phyloP scores from a whole-genome alignment of 2,888 invertebrate genomes.

The Apoderus coryli region DNA sequence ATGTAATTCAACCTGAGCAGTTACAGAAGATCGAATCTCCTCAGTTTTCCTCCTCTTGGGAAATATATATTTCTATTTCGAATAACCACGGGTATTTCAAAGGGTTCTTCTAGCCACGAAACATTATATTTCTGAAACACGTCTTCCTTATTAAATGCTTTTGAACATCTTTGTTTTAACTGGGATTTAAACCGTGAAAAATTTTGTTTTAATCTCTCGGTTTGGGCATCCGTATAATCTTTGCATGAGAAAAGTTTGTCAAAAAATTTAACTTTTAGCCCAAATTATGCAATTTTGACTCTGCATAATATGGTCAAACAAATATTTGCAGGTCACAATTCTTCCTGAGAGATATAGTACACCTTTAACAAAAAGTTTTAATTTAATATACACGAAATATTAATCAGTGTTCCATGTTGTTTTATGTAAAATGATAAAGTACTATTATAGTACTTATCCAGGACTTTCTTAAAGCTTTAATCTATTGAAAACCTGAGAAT shows the following conservation, averaged over 20 bases:
- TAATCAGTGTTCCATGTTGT: too few relatives aligned
- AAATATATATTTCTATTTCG: conserved; percentile 8
- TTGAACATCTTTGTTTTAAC: too few relatives aligned
- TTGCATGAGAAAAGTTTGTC: conserved; percentile 5
- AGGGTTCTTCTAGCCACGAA: conserved; percentile 6
- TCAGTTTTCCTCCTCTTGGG: conserved; percentile 10
- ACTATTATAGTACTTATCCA: too few relatives aligned
- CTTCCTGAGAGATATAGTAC: too few relatives aligned
- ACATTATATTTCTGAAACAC: conserved; percentile 7
- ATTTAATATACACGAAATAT: too few relatives aligned
- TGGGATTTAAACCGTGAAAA: conserved; percentile 4
- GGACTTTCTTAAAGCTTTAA: too few relatives aligned
- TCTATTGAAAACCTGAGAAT: too few relatives aligned
- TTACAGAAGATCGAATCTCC: conserved; percentile 7
- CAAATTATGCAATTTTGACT: too few relatives aligned
- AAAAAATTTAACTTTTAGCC: conserved; percentile 4
- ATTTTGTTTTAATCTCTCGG: not conserved
- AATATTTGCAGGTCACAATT: too few relatives aligned
- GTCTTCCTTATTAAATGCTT: conserved; percentile 6
- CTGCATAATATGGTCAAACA: too few relatives aligned
- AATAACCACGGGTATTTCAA: conserved; percentile 4
- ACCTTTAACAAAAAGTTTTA: too few relatives aligned
- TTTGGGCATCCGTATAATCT: conserved; percentile 4
- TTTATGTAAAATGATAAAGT: too few relatives aligned
- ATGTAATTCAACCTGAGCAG: conserved; percentile 6